Percentiles rank a stretch among this genome's conserved stretches.
phyloP scores from a whole-genome alignment of 2,888 invertebrate species.

The Sphaerophoria rueppellii region DNA sequence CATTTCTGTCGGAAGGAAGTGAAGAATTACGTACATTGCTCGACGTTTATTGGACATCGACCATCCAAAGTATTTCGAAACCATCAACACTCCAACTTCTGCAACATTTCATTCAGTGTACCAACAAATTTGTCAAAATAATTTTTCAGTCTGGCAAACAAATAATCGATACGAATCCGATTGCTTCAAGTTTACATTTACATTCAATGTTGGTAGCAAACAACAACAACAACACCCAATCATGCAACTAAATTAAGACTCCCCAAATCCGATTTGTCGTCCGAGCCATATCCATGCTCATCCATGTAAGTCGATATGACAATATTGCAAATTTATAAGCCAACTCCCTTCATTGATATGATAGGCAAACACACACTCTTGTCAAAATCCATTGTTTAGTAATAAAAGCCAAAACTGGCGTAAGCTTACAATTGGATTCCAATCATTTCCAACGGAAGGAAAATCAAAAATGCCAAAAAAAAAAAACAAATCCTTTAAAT shows the following conservation, averaged over 20 bases:
- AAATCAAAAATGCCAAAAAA: conserved; percentile 25
- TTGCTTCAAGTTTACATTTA: conserved; percentile 26
- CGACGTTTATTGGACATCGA: no score
- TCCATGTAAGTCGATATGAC: not conserved
- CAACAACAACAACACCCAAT: not conserved
- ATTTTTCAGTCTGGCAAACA: conserved; percentile 6
- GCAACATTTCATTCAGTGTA: conserved; percentile 48
- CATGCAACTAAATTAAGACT: conserved; percentile 2
- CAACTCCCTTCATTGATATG: conserved; percentile 23
- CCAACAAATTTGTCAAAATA: conserved; percentile 19
- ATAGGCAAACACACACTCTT: not conserved
- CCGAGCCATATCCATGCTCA: conserved; percentile 16
- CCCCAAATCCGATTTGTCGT: conserved; percentile 47
- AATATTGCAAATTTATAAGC: conserved; percentile 49
- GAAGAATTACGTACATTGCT: no score
- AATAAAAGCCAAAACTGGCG: conserved; percentile 36
- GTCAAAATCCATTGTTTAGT: not conserved
- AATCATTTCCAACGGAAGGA: conserved; percentile 13
- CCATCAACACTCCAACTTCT: no score
- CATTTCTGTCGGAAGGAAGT: no score
- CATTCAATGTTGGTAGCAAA: conserved; percentile 1
- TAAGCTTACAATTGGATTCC: conserved; percentile 39
- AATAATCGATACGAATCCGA: conserved; percentile 35
- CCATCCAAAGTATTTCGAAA: no score
- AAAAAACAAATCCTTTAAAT: conserved; percentile 6